Conservation (phyloP, 2,888 invertebrate species). For the Vesta saturnalis region DNA sequence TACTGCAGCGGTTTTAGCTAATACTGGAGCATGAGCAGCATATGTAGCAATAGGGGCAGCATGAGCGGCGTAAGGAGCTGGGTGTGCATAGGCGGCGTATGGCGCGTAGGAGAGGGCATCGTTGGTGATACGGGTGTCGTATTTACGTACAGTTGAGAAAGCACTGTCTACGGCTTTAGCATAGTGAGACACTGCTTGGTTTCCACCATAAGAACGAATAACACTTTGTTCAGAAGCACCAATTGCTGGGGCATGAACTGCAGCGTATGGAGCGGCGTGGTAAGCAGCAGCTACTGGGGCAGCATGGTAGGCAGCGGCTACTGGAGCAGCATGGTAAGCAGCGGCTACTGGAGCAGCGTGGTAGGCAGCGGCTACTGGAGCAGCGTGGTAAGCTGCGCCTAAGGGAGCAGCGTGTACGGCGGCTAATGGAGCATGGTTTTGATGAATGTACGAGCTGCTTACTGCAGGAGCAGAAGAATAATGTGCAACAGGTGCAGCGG, state of each 20-base stretch:
- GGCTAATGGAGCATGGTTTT: slow-evolving; percentile 54
- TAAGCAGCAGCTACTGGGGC: slow-evolving; percentile 50
- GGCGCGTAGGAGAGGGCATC: slow-evolving; percentile 63
- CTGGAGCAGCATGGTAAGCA: slow-evolving; percentile 46
- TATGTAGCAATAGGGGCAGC: slow-evolving; percentile 54
- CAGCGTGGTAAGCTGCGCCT: slow-evolving; percentile 50
- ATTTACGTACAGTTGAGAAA: slow-evolving; percentile 70
- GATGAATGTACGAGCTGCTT: slow-evolving; percentile 47
- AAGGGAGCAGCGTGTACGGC: slow-evolving; percentile 47
- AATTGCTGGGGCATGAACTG: slow-evolving; percentile 55
- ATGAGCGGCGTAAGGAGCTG: slow-evolving; percentile 55
- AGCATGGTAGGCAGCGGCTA: slow-evolving; percentile 49
- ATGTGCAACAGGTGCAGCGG: slow-evolving; percentile 51
- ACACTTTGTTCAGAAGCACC: slow-evolving; percentile 68
- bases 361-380: slow-evolving; percentile 43
- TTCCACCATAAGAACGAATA: slow-evolving; percentile 67
- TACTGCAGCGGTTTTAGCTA: slow-evolving; percentile 60
- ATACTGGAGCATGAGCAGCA: slow-evolving; percentile 47
- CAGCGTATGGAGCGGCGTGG: slow-evolving; percentile 48
- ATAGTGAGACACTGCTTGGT: slow-evolving; percentile 66
- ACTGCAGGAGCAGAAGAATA: slow-evolving; percentile 51
- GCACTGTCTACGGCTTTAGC: slow-evolving; percentile 70
- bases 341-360: slow-evolving; percentile 51
- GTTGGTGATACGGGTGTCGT: slow-evolving; percentile 68
- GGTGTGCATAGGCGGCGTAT: slow-evolving; percentile 56